Evolutionary conservation across 2,113 vertebrate genomes (phyloP), one percentile per base, ranked within the genome.

Genomic region (Elephas maximus): DNA sequence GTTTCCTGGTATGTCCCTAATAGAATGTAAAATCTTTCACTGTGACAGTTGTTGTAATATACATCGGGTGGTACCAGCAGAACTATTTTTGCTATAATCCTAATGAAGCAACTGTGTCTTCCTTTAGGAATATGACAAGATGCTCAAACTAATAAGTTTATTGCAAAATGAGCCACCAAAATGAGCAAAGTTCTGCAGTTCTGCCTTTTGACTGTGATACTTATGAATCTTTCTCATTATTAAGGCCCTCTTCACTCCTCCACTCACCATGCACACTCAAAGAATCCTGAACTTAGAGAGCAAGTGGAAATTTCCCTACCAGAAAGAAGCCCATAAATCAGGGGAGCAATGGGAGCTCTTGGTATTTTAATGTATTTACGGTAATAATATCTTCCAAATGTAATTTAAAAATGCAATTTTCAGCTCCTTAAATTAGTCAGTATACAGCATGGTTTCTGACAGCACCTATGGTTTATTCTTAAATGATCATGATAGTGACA

Each of bases 331-430:
- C 78, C n/a, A 86, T 97, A 45, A 87, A 82, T 93, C 76, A 96
- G 57, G 78, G 62, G 28, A 78, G 53, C 63, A 92, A 83, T 33
- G 3, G 88, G 83, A 97, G 85, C 1, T 85, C 83, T 63, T 87
- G 83, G 48, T 90, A 76, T 51, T 97, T 67, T 69, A 97, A 97
- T 96, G 71, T 57, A 63, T 90, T 95, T 89, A 85, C 79, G 77
- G 80, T 87, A 85, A 97, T 80, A 79, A 65, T 30, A 63, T 95
- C 83, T 94, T 53, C 51, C 78, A n/a, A 65, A 94, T 94, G 63
- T 90, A 96, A 97, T 88, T 96, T 92, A 51, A 96, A 96, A 98
- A 98, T 94, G 62, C 51, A 77, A 45, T 93, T 97, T 96, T 96
- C 73, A 95, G 79, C 69, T 92, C 79, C 91, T 95, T 93, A 95